phyloP scores from a whole-genome alignment of 92 coral and sea anemone genomes.

The Phenganax stokvisi region DNA sequence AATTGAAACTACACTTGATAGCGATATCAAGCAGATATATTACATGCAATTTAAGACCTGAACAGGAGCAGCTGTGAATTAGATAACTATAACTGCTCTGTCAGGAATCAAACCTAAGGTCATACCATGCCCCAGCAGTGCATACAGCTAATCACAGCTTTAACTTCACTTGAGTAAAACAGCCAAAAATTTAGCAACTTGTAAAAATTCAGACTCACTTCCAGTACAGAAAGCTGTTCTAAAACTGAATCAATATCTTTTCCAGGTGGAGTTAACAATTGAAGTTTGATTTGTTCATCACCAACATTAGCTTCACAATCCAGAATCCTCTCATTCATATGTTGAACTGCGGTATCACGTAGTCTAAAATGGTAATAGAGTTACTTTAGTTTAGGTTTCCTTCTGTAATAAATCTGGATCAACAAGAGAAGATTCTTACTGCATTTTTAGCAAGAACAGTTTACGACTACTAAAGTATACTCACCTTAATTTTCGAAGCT shows the following conservation, averaged over 20 bases:
- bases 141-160: too few species aligned
- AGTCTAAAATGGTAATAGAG: background rate
- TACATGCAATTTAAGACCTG: too few species aligned
- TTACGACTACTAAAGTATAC: background rate
- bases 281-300: slow-evolving; percentile 17
- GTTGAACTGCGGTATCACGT: slow-evolving; percentile 22
- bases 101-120: too few species aligned
- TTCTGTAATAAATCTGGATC: too few species aligned
- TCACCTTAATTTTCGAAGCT: slow-evolving; percentile 31
- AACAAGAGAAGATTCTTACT: background rate
- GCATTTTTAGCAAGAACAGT: background rate
- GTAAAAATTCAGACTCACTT: background rate
- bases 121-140: too few species aligned
- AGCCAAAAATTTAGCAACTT: too few species aligned
- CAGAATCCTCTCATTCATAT: slow-evolving; percentile 23
- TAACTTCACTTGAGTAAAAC: too few species aligned
- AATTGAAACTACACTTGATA: too few species aligned
- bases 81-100: too few species aligned
- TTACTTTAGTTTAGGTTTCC: background rate
- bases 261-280: slow-evolving; percentile 29
- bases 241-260: slow-evolving; percentile 34
- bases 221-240: slow-evolving; percentile 21
- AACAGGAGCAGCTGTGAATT: too few species aligned
- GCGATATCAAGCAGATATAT: too few species aligned
- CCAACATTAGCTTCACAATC: slow-evolving; percentile 30